Evolutionary conservation across 2,113 vertebrate species (phyloP).

Genomic region (Hippotragus niger): DNA sequence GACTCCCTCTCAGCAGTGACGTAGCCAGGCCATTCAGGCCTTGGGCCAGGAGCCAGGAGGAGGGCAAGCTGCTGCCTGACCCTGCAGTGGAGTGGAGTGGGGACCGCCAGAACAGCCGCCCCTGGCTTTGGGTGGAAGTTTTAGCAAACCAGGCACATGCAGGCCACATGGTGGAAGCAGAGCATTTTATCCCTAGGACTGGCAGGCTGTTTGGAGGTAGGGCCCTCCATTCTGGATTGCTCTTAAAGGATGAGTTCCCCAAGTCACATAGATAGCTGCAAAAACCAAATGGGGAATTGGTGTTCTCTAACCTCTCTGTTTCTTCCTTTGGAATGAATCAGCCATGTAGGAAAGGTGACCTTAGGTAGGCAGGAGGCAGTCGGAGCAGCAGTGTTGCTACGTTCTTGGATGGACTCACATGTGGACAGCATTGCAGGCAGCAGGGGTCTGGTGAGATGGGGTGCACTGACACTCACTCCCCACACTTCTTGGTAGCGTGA

Average conservation of each 20-base stretch:
- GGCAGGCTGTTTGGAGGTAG: not conserved
- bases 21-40: not conserved
- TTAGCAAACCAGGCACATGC: not conserved
- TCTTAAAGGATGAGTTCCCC: not conserved
- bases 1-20: conserved; percentile 28
- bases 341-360: conserved; percentile 30
- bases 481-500: not conserved
- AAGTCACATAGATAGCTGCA: not conserved
- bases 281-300: not conserved
- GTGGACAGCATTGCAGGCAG: conserved; percentile 44
- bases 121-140: not conserved
- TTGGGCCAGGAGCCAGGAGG: conserved; percentile 28
- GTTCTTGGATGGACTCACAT: not conserved
- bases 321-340: not conserved
- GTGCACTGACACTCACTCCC: not conserved
- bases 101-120: not conserved
- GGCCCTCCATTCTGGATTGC: not conserved
- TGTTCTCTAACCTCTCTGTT: not conserved
- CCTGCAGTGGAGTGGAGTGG: not conserved
- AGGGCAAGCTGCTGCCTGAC: conserved; percentile 3
- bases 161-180: not conserved
- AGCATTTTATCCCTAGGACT: not conserved
- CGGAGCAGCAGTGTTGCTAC: not conserved
- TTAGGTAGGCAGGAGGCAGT: not conserved
- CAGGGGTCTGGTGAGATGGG: not conserved